A percentile compares a stretch with the other conserved stretches of the same genome.
These are phyloP conservation scores for Siniperca obscura DNA, from an alignment of 2,797 vertebrate genomes.

Conservation along the genomic window DNA sequence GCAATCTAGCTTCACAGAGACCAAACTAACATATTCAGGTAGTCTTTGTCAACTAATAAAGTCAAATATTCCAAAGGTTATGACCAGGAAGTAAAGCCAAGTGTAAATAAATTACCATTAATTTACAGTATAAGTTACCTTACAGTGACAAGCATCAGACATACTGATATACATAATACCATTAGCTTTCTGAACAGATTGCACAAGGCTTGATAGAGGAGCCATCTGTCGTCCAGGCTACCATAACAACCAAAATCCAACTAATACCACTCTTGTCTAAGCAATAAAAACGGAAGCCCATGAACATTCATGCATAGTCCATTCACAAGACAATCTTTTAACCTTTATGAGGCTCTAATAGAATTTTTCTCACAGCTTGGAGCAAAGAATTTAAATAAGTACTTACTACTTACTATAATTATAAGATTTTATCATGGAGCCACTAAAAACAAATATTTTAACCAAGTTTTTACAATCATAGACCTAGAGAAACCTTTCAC, in stretches of 20 bases:
- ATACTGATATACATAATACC: background rate
- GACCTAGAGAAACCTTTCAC: background rate
- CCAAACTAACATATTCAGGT: background rate
- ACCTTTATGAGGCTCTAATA: background rate
- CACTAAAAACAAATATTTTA: background rate
- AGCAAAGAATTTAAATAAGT: background rate
- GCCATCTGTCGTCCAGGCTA: slow-evolving; percentile 71
- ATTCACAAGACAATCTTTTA: slow-evolving; percentile 25
- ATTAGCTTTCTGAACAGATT: slow-evolving; percentile 64
- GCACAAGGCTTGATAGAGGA: slow-evolving; percentile 47
- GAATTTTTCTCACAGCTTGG: slow-evolving; percentile 3
- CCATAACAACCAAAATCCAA: slow-evolving; percentile 72
- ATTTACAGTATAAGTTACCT: background rate
- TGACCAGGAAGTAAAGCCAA: background rate
- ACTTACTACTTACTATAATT: background rate
- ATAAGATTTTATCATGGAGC: background rate
- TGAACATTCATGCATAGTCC: slow-evolving; percentile 30
- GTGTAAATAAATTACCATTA: background rate
- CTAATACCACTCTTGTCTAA: slow-evolving; percentile 69
- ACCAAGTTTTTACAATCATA: background rate
- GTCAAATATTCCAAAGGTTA: background rate
- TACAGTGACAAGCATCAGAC: background rate
- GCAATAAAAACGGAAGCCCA: slow-evolving; percentile 57
- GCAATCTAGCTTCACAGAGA: background rate
- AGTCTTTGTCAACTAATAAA: background rate